Base-by-base conservation (phyloP, 2,888 invertebrate species). In the Zelleria hepariella region DNA sequence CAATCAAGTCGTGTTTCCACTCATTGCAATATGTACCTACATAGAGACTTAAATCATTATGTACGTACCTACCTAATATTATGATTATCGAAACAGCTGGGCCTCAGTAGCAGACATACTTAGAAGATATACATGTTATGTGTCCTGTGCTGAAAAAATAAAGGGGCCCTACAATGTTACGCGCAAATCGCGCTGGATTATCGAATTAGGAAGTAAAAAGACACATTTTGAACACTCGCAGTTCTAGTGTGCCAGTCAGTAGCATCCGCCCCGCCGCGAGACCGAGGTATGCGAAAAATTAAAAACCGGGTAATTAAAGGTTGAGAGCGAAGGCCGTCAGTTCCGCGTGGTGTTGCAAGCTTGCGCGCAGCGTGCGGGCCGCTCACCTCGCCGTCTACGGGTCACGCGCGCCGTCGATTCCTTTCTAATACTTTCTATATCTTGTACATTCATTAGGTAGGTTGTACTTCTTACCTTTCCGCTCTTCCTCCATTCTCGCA, bases 351-450 rank as follows among this genome's bases (percentile, higher is more conserved):
- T 85, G 80, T 80, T 74, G 83, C 84, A 85, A 70, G 65, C 62
- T 65, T 64, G 64, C 66, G 67, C 73, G 68, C 73, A 72, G 67
- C 74, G 65, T 67, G 70, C 72, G 69, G 72, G 78, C 80, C 80
- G 83, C 86, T 74, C 77, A 77, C 79, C 80, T 76, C 77, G 77
- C 70, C 70, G 77, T 70, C 77, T 77, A 74, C 83, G 74, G 82
- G 85, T 86, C 86, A 84, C 80, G 78, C 77, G 80, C 77, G 80
- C 82, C 85, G 82, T 84, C 84, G 75, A 80, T 84, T 86, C 87
- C 87, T 87, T 87, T 87, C 86, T 86, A 87, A 86, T 85, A 78
- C 87, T 87, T 86, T 87, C 87, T 86, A 86, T 76, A 75, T 75
- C 78, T 78, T 73, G 76, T 72, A 77, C 69, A 73, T 72, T 74